A percentile compares a stretch with the other conserved stretches of the same genome.
These are phyloP conservation scores for Coremacera marginata DNA, from an alignment of 2,888 invertebrate genomes.

Conservation along the genomic window DNA sequence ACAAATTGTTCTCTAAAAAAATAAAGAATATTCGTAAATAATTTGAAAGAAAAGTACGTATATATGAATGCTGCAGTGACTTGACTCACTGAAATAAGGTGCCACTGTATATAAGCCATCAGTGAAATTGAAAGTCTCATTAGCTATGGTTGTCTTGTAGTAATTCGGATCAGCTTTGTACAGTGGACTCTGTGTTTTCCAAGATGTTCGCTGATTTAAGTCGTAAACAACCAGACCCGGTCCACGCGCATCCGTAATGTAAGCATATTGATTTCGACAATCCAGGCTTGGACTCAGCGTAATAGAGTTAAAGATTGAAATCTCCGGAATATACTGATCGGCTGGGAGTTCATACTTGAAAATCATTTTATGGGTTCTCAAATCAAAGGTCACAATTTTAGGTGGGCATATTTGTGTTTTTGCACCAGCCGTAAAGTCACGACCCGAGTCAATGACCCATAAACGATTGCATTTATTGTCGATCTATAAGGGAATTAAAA, in stretches of 20 bases:
- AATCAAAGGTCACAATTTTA: constrained; percentile 79
- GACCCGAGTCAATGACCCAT: constrained; percentile 51
- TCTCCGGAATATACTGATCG: constrained; percentile 59
- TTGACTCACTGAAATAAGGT: background rate
- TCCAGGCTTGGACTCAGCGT: constrained; percentile 60
- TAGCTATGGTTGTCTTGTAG: constrained; percentile 72
- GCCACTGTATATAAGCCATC: constrained; percentile 69
- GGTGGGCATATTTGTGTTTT: constrained; percentile 74
- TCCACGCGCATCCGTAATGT: constrained; percentile 75
- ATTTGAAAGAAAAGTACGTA: too few relatives aligned
- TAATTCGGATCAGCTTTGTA: constrained; percentile 72
- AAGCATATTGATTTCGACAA: constrained; percentile 73
- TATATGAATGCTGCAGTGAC: too few relatives aligned
- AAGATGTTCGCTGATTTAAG: constrained; percentile 69
- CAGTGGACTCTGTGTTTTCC: constrained; percentile 74
- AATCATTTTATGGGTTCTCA: constrained; percentile 73
- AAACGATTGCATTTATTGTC: constrained; percentile 74
- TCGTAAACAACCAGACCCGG: constrained; percentile 75
- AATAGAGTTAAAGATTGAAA: constrained; percentile 71
- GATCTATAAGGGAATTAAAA: constrained; percentile 73
- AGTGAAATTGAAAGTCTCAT: constrained; percentile 75
- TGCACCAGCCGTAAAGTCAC: background rate
- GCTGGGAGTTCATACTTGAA: constrained; percentile 39
- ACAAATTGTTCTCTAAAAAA: background rate
- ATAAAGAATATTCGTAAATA: background rate